Evolutionary conservation across 2,888 invertebrate genomes (phyloP).

Genomic region (Alloplasta piceator): DNA sequence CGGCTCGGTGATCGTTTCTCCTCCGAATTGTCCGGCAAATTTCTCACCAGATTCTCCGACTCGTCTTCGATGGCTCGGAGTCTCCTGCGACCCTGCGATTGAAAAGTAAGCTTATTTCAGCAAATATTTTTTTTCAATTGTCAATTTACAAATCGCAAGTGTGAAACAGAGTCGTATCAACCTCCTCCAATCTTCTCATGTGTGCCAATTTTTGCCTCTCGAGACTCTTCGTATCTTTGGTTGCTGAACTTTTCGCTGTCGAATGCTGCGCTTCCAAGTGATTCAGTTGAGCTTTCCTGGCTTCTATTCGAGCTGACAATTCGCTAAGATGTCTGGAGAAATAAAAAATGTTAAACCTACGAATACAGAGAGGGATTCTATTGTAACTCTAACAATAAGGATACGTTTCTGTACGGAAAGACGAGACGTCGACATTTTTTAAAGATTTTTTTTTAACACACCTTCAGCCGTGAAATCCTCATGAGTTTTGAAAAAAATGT

Average conservation of each 20-base stretch:
- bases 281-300: slow-evolving; percentile 87
- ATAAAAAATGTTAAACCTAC: neutral
- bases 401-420: no score
- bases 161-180: slow-evolving; percentile 67
- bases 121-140: neutral
- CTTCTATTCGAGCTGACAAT: slow-evolving; percentile 86
- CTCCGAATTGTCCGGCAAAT: slow-evolving; percentile 75
- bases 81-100: slow-evolving; percentile 85
- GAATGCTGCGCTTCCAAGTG: slow-evolving; percentile 88
- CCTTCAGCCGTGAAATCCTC: no score
- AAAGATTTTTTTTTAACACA: no score
- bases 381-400: no score
- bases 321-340: slow-evolving; percentile 79
- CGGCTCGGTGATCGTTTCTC: slow-evolving; percentile 88
- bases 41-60: slow-evolving; percentile 83
- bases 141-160: neutral
- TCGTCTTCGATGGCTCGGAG: slow-evolving; percentile 88
- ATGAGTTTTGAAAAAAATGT: no score
- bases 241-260: slow-evolving; percentile 87
- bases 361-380: no score
- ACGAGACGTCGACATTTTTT: no score
- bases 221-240: slow-evolving; percentile 88
- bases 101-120: slow-evolving; percentile 39
- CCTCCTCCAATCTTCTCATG: slow-evolving; percentile 88
- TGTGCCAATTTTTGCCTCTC: slow-evolving; percentile 87